Evolutionary conservation across 2,888 invertebrate genomes (phyloP).

Genomic region (Tenthredo livida): DNA sequence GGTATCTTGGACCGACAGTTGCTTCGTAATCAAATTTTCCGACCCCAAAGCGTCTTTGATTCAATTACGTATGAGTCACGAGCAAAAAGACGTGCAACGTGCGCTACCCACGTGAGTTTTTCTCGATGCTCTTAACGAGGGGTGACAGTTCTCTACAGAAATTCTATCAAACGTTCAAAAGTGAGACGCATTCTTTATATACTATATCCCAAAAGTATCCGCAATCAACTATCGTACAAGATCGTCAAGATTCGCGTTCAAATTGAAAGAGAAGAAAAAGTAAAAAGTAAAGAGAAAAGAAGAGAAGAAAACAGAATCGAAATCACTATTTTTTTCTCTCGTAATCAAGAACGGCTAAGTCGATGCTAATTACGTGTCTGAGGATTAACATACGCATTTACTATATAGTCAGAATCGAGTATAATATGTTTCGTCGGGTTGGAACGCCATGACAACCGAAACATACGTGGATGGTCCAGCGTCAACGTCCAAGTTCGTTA

Average conservation of each 20-base stretch:
- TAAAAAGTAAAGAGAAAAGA: neutral
- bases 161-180: neutral
- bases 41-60: slow-evolving; percentile 74
- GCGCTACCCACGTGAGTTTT: slow-evolving; percentile 30
- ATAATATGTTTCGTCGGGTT: slow-evolving; percentile 33
- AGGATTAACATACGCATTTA: neutral
- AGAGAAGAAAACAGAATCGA: neutral
- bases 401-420: slow-evolving; percentile 33
- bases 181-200: neutral
- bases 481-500: slow-evolving; percentile 63
- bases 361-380: neutral
- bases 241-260: neutral
- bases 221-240: neutral
- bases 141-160: slow-evolving; percentile 22
- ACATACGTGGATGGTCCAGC: slow-evolving; percentile 30
- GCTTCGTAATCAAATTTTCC: slow-evolving; percentile 74
- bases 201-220: neutral
- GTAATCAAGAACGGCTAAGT: neutral
- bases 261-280: neutral
- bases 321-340: neutral
- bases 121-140: slow-evolving; percentile 15
- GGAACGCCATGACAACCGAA: slow-evolving; percentile 32
- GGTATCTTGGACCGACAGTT: slow-evolving; percentile 76
- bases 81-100: slow-evolving; percentile 63
- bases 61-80: slow-evolving; percentile 74